A percentile compares a stretch with the other conserved stretches of the same genome.
These are phyloP conservation scores for Parotocinclus haroldoi DNA, from an alignment of 2,797 vertebrate genomes.

Conservation along the genomic window DNA sequence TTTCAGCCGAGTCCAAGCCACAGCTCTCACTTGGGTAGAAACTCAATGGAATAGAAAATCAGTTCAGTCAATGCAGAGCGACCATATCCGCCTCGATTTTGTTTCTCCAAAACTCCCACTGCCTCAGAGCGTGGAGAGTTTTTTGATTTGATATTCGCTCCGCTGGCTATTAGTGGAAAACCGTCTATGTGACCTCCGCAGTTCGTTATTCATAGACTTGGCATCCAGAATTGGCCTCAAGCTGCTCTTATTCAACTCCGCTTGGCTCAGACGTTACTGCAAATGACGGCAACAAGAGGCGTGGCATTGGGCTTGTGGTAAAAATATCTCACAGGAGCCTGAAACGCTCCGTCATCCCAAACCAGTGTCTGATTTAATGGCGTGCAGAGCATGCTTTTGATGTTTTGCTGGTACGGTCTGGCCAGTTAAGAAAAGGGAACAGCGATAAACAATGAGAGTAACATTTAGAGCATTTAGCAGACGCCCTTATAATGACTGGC, in stretches of 20 bases:
- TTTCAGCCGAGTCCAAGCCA: too few species aligned
- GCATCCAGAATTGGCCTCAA: slow-evolving; percentile 14
- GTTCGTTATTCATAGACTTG: slow-evolving; percentile 14
- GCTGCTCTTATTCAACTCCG: neutral
- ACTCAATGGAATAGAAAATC: too few species aligned
- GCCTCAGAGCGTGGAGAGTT: neutral
- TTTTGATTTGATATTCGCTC: neutral
- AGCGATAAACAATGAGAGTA: too few species aligned
- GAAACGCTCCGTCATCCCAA: too few species aligned
- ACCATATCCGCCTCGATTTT: too few species aligned
- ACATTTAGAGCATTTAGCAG: too few species aligned
- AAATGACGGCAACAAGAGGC: neutral
- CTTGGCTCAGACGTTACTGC: neutral
- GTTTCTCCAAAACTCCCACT: neutral
- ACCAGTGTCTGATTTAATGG: neutral
- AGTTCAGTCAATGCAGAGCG: too few species aligned
- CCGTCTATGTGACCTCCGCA: neutral
- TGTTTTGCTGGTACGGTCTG: too few species aligned
- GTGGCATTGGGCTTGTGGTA: neutral
- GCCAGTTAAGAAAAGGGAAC: too few species aligned
- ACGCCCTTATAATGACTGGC: too few species aligned
- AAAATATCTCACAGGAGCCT: slow-evolving; percentile 7
- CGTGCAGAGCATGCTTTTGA: neutral
- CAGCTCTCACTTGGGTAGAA: too few species aligned
- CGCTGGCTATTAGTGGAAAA: slow-evolving; percentile 2